A percentile compares a stretch with the other conserved stretches of the same genome.
phyloP scores from a whole-genome alignment of 1,140 invertebrate genomes.

The Kradibia gibbosae region DNA sequence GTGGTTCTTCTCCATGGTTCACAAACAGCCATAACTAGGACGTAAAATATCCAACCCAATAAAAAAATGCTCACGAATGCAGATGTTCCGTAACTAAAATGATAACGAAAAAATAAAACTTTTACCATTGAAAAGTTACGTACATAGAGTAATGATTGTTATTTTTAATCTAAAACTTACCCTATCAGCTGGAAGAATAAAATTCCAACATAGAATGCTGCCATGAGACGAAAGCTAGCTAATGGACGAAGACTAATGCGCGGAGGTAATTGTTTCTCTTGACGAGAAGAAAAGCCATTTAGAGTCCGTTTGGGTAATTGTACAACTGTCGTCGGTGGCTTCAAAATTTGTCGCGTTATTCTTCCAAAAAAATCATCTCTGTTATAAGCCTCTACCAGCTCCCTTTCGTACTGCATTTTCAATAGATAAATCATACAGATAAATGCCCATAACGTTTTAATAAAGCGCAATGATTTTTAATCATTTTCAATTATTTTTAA shows the following conservation, averaged over 20 bases:
- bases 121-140: not conserved
- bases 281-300: constrained; percentile 73
- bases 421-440: too few species aligned
- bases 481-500: too few species aligned
- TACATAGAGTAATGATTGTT: not conserved
- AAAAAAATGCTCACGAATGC: constrained; percentile 56
- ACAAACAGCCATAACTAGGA: constrained; percentile 60
- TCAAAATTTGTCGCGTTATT: constrained; percentile 77
- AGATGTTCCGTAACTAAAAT: constrained; percentile 61
- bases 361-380: constrained; percentile 77
- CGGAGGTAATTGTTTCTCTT: constrained; percentile 76
- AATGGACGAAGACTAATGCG: constrained; percentile 80
- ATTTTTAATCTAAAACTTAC: constrained; percentile 52
- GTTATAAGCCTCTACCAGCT: constrained; percentile 77
- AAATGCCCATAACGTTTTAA: too few species aligned
- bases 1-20: constrained; percentile 60
- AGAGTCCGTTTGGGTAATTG: constrained; percentile 75
- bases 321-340: constrained; percentile 76
- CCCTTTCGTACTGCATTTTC: constrained; percentile 76
- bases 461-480: too few species aligned
- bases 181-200: constrained; percentile 62
- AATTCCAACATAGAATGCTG: constrained; percentile 57
- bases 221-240: constrained; percentile 78
- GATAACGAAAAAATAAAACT: constrained; percentile 33
- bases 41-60: constrained; percentile 59